These are phyloP conservation scores for Acrobasis repandana DNA, from an alignment of 2,888 invertebrate genomes.

Conservation along the genomic window DNA sequence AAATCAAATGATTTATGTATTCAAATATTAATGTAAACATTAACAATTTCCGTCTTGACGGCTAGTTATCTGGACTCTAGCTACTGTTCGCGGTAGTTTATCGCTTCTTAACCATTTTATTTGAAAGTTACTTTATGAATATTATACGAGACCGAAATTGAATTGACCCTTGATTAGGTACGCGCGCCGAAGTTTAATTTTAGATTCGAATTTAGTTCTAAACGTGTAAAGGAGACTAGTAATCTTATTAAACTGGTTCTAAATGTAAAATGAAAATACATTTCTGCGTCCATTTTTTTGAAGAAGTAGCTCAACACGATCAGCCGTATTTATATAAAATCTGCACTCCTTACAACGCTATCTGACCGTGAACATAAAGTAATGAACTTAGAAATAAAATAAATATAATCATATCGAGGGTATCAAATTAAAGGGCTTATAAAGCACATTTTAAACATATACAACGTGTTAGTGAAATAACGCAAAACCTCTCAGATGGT, in stretches of 20 bases:
- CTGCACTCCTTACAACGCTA: too few relatives aligned
- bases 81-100: constrained; percentile 14
- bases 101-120: constrained; percentile 18
- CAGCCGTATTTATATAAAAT: too few relatives aligned
- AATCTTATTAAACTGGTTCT: not conserved
- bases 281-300: too few relatives aligned
- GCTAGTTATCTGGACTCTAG: not conserved
- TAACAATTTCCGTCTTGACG: constrained; percentile 11
- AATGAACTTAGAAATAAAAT: too few relatives aligned
- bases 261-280: not conserved
- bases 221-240: not conserved
- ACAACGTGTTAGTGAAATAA: too few relatives aligned
- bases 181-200: constrained; percentile 12
- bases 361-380: too few relatives aligned
- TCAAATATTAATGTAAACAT: constrained; percentile 17
- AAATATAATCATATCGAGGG: too few relatives aligned
- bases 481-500: too few relatives aligned
- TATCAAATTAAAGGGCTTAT: too few relatives aligned
- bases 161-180: constrained; percentile 9
- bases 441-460: too few relatives aligned
- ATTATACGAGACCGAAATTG: constrained; percentile 7
- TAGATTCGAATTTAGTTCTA: constrained; percentile 6
- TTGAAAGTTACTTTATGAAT: constrained; percentile 16
- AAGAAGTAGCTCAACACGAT: too few relatives aligned
- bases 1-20: constrained; percentile 10